These are phyloP conservation scores for Spheniscus mendiculus DNA, from an alignment of 2,113 vertebrate species.

Conservation along the genomic window DNA sequence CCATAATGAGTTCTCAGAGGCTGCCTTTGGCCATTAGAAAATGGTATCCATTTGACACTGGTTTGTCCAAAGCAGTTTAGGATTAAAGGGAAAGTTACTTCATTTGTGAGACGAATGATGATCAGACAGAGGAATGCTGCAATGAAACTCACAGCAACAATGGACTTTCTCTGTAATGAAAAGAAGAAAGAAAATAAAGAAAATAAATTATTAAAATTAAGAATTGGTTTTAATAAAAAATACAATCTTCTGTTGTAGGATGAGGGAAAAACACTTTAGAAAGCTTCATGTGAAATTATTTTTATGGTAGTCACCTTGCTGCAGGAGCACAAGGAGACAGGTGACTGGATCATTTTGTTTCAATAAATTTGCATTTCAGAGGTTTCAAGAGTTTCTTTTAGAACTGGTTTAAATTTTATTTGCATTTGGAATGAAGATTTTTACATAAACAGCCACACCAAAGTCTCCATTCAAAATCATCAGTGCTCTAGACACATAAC, in stretches of 20 bases:
- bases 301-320: neutral
- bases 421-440: neutral
- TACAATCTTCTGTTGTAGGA: neutral
- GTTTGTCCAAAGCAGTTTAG: conserved; percentile 86
- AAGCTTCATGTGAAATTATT: neutral
- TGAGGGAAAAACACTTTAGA: neutral
- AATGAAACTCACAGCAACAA: conserved; percentile 84
- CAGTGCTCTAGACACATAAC: neutral
- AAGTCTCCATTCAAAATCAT: neutral
- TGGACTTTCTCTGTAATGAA: conserved; percentile 84
- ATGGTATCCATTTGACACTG: conserved; percentile 80
- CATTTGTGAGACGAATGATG: conserved; percentile 86
- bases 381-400: neutral
- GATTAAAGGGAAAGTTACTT: conserved; percentile 86
- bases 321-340: neutral
- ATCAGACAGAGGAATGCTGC: conserved; percentile 88
- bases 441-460: neutral
- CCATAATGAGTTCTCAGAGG: conserved; percentile 85
- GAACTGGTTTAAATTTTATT: neutral
- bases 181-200: neutral
- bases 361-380: conserved; percentile 7
- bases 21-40: conserved; percentile 81
- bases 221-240: neutral
- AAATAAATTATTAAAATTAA: neutral
- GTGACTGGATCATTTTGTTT: neutral